Conservation (phyloP, 2,113 vertebrate species). For the Phaethornis superciliosus region DNA sequence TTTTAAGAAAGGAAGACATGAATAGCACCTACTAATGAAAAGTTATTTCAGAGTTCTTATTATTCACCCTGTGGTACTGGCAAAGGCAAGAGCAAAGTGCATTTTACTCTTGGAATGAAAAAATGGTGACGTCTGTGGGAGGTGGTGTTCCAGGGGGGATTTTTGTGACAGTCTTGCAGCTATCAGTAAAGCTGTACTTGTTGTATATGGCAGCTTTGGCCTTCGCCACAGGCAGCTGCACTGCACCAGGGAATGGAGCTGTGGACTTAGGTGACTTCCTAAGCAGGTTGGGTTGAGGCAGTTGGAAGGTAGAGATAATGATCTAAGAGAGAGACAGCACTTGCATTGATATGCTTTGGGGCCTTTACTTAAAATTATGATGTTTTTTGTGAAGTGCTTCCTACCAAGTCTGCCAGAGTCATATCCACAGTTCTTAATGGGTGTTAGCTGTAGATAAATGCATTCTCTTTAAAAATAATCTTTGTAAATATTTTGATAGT, state of each 20-base stretch:
- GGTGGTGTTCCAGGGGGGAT: neutral
- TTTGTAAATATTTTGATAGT: neutral
- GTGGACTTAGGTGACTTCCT: neutral
- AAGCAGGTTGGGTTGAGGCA: neutral
- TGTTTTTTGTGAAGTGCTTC: neutral
- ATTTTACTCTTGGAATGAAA: neutral
- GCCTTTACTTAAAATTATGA: neutral
- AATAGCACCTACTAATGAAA: neutral
- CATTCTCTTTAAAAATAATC: neutral
- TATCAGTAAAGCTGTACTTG: neutral
- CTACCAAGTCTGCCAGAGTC: neutral
- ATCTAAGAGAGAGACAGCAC: neutral
- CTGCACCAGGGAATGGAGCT: neutral
- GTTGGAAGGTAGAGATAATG: neutral
- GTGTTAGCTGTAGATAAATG: neutral
- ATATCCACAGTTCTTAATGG: neutral
- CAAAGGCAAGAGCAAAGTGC: neutral
- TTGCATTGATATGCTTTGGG: neutral
- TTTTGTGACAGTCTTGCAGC: neutral
- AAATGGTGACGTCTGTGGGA: neutral
- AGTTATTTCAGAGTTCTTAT: neutral
- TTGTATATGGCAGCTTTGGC: neutral
- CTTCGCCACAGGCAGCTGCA: neutral
- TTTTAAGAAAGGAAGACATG: neutral
- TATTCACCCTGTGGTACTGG: neutral